Percentiles rank a stretch among this genome's conserved stretches.
phyloP scores from a whole-genome alignment of 1,140 invertebrate genomes.

The Zaprionus camerounensis region DNA sequence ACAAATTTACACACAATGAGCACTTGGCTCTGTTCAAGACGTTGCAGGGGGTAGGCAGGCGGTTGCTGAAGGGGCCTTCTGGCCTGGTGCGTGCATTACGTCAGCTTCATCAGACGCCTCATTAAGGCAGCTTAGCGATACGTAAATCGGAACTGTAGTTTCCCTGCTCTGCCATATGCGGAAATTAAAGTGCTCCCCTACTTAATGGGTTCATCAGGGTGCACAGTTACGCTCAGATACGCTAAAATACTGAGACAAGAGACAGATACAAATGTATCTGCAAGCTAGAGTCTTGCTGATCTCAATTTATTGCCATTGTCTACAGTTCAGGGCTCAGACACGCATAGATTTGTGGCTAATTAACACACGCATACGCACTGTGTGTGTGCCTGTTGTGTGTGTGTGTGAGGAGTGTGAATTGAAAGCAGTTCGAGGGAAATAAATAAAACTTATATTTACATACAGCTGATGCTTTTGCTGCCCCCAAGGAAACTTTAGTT shows the following conservation, averaged over 20 bases:
- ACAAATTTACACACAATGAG: slow-evolving; percentile 82
- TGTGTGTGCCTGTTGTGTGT: too few species aligned
- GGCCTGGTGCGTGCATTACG: slow-evolving; percentile 69
- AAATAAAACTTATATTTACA: slow-evolving; percentile 33
- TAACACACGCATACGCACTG: slow-evolving; percentile 52
- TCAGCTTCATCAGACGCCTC: slow-evolving; percentile 53
- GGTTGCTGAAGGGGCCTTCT: slow-evolving; percentile 38
- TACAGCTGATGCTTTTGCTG: slow-evolving; percentile 27
- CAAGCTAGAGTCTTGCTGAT: not conserved
- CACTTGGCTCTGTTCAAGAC: slow-evolving; percentile 35
- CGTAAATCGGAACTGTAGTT: slow-evolving; percentile 69
- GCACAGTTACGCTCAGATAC: slow-evolving; percentile 21
- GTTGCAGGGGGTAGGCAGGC: too few species aligned
- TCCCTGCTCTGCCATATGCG: slow-evolving; percentile 30
- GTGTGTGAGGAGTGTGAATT: not conserved
- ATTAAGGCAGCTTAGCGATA: slow-evolving; percentile 54
- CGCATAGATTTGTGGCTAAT: slow-evolving; percentile 52
- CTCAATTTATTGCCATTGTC: slow-evolving; percentile 23
- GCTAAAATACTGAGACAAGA: not conserved
- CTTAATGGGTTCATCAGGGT: slow-evolving; percentile 40
- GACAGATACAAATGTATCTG: slow-evolving; percentile 29
- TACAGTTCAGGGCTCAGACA: slow-evolving; percentile 8
- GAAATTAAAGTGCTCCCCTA: slow-evolving; percentile 44
- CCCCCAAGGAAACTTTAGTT: slow-evolving; percentile 19
- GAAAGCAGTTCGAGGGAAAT: not conserved